Percentiles rank a stretch among this genome's conserved stretches.
Evolutionary conservation across 1,140 invertebrate species (phyloP).

Genomic region (Dendroctonus valens): DNA sequence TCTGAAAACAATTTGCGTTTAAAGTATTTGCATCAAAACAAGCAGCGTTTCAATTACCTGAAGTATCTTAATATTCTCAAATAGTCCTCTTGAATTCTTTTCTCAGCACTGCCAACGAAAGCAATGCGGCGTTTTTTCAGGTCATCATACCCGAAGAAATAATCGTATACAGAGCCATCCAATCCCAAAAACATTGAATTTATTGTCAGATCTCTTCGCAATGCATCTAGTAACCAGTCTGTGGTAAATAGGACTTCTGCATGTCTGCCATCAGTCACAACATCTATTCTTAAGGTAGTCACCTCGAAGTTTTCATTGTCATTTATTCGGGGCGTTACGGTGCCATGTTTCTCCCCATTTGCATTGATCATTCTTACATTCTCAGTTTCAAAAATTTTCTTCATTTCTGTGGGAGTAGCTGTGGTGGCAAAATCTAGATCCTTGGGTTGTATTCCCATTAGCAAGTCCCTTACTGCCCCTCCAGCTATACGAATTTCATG

Average conservation of each 20-base stretch:
- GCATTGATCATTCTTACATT: slow-evolving; percentile 88
- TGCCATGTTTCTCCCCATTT: slow-evolving; percentile 96
- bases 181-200: slow-evolving; percentile 99
- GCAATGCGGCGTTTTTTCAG: slow-evolving; percentile 71
- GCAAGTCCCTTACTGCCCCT: slow-evolving; percentile 93
- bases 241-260: slow-evolving; percentile 93
- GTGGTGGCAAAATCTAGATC: slow-evolving; percentile 98
- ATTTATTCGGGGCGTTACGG: slow-evolving; percentile 95
- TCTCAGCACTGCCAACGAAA: slow-evolving; percentile 89
- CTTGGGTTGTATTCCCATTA: slow-evolving; percentile 80
- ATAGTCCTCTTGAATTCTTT: slow-evolving; percentile 94
- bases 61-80: slow-evolving; percentile 94
- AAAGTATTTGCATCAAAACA: slow-evolving; percentile 44
- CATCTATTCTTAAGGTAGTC: slow-evolving; percentile 92
- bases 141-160: slow-evolving; percentile 95
- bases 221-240: slow-evolving; percentile 94
- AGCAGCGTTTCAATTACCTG: slow-evolving; percentile 55
- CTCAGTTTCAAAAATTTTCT: slow-evolving; percentile 86
- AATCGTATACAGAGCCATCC: slow-evolving; percentile 95
- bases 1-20: slow-evolving; percentile 48
- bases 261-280: slow-evolving; percentile 90
- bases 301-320: slow-evolving; percentile 92
- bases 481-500: slow-evolving; percentile 92
- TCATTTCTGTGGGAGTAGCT: slow-evolving; percentile 96
- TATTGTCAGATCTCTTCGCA: slow-evolving; percentile 93